Evolutionary conservation across 2,797 vertebrate species (phyloP), one percentile per base, ranked within the genome.

Genomic region (Tinamus major): DNA sequence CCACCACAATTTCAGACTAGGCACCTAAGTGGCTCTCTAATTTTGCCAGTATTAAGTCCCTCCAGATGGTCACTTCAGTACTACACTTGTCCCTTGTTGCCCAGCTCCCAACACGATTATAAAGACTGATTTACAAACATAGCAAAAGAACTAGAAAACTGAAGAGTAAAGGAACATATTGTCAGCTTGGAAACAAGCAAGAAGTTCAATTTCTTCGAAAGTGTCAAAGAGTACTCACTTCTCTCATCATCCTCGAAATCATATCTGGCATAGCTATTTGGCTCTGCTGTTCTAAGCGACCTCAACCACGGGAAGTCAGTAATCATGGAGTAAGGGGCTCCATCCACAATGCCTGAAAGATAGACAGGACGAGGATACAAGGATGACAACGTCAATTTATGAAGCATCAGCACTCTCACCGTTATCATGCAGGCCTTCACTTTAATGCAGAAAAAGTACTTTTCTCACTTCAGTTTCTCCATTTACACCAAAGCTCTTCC

Each of bases 191-290:
- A 44, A 91, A 35, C 9, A 79, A 87, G 53, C 3, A 67, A 20
- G 29, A 18, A 6, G 9, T 24, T 44, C 3, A 65, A 85, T 33
- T 58, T 77, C 29, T 71, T 19, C 33, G 76, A 62, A 37, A 19
- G 7, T 18, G 21, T 1, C 15, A 41, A 19, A 53, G n/a, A 86
- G 49, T 55, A 98, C 98, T 99, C 97, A 99, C 99, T 99, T 98
- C 98, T 99, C 97, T 99, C 99, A 51, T 99, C 99, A 19, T 99
- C 99, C 96, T 99, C 99, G 92, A 99, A 99, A 97, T 99, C 99
- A 0, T 99, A 99, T 98, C 99, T 98, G 72, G 99, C 99, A 6
- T 99, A 99, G 97, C 98, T 98, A 97, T 99, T 99, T 79, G 99
- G 99, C 80, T 99, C 98, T 26, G 99, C 99, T 37, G 99, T 98